Percentiles rank a stretch among this genome's conserved stretches.
Conservation (phyloP, 2,888 invertebrate genomes). For the Prosapia bicincta region DNA sequence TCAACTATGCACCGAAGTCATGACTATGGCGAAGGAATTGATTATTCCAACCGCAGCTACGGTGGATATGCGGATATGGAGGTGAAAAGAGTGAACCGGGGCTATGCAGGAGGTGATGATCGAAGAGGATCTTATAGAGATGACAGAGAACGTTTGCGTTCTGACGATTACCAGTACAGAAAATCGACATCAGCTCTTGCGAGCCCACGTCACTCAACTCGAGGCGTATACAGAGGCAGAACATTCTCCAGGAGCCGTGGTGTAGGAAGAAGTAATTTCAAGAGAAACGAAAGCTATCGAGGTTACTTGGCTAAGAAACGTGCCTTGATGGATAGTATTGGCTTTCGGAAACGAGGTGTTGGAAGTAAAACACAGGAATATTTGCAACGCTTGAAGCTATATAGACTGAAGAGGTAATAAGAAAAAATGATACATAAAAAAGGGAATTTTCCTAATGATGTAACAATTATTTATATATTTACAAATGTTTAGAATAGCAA, state of each 20-base stretch:
- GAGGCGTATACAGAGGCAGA: conserved; percentile 19
- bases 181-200: conserved; percentile 13
- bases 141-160: conserved; percentile 18
- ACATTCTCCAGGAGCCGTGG: conserved; percentile 15
- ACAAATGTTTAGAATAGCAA: neutral
- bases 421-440: neutral
- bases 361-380: conserved; percentile 19
- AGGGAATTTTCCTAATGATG: neutral
- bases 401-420: conserved; percentile 22
- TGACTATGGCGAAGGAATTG: conserved; percentile 20
- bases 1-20: conserved; percentile 27
- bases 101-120: conserved; percentile 20
- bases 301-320: conserved; percentile 19
- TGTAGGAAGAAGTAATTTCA: conserved; percentile 14
- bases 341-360: conserved; percentile 13
- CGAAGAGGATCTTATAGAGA: conserved; percentile 16
- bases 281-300: conserved; percentile 1
- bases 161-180: conserved; percentile 26
- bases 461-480: neutral
- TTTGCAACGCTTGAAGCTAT: conserved; percentile 23
- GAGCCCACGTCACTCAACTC: conserved; percentile 17
- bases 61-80: conserved; percentile 15
- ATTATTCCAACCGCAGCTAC: conserved; percentile 22
- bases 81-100: conserved; percentile 16
- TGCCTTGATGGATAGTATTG: conserved; percentile 10